Evolutionary conservation across 2,888 invertebrate genomes (phyloP), one percentile per base, ranked within the genome.

Genomic region (Hypolimnas misippus): DNA sequence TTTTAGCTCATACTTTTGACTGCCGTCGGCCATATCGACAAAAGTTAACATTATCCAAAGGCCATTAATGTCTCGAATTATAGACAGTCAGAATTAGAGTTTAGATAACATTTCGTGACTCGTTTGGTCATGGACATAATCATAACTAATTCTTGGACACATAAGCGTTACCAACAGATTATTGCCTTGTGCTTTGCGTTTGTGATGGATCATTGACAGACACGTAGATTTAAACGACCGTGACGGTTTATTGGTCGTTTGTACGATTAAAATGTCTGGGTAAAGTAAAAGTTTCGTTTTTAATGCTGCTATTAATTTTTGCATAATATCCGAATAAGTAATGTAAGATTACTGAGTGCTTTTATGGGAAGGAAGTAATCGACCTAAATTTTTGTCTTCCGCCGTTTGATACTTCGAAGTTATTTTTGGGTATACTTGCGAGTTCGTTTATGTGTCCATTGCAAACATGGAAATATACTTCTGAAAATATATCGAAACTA

Each of bases 81-180:
- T n/a, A 12, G n/a, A 38, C 35, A 38, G n/a, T n/a, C 35, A 46
- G 21, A 19, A 46, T 21, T 4, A 5, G 44, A 46, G 12, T 40
- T 40, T 40, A 7, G 16, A 40, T 14, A 7, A 38, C 12, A 53
- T 44, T 49, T 70, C 66, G 70, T 67, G 66, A 68, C 64, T 62
- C 53, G 44, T 42, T 63, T 59, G 61, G 70, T 65, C 63, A 65
- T 65, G 66, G 66, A 53, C 56, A 31, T 50, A 63, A 50, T 66
- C 65, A 55, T 66, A 50, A 58, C 62, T 66, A 65, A 65, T 65
- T 49, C 31, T 51, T n/a, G 29, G 21, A 56, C 57, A 63, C 38
- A 60, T 56, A 64, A 35, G 52, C 33, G 19, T 53, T 53, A 60
- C 59, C 17, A 42, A 54, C 53, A 35, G 2, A 52, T 52, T 14